Evolutionary conservation across 2,113 vertebrate species (phyloP), one percentile per base, ranked within the genome.

Genomic region (Theristicus caerulescens): DNA sequence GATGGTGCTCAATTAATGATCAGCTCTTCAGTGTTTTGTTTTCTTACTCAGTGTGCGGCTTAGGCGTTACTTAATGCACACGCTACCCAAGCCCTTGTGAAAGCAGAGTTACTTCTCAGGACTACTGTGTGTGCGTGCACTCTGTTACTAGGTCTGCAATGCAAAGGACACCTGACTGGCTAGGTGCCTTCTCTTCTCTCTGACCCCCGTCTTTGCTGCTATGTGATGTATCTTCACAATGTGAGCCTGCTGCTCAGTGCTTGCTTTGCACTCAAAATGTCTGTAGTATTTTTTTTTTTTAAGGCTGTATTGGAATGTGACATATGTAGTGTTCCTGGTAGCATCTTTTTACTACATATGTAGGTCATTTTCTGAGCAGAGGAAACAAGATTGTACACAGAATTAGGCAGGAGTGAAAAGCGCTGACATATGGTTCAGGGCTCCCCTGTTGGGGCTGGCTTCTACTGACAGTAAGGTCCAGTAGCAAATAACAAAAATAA

Each of bases 361-460:
- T 93, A 94, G 92, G 95, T 96, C 88, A 72, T 79, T 89, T 94
- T 91, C 47, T 93, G 65, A 93, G 88, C 49, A 80, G 89, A 79
- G 65, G 77, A 80, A 93, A 54, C 73, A 76, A 73, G 81, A 29
- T 44, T 77, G 52, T 86, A 46, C 26, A n/a, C 17, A 18, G 74
- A 82, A 80, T 82, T 65, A 87, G 78, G 49, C 62, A 94, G 80
- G 72, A 95, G 47, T 82, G 38, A 55, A 92, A 88, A 82, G 49
- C 0, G 2, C 58, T 93, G 93, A 46, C 96, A 94, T 94, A 86
- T 89, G 90, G 86, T 87, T 86, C 3, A 9, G 82, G 77, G 77
- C 65, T 96, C 57, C 69, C 69, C 82, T 76, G 72, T 8, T 92
- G 61, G 40, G 31, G 6, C 71, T 92, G 80, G n/a, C 73, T 91